phyloP scores from a whole-genome alignment of 1,140 invertebrate genomes.

The Brachionus manjavacas region DNA sequence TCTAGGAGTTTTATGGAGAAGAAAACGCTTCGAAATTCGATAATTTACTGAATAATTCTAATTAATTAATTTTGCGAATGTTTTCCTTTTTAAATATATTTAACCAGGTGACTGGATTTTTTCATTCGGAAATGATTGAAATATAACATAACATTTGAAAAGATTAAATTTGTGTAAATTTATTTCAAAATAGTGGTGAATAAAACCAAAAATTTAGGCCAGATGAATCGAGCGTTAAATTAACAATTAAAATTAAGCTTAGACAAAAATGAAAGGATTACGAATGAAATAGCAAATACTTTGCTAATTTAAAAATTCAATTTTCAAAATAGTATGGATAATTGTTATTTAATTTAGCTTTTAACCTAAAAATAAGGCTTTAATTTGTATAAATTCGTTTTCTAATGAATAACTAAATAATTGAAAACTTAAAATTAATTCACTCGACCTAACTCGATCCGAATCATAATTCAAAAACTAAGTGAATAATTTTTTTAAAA shows the following conservation, averaged over 20 bases:
- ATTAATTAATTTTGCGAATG: background rate
- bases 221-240: background rate
- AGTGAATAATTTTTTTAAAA: background rate
- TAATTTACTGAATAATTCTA: background rate
- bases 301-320: background rate
- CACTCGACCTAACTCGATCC: background rate
- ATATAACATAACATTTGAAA: background rate
- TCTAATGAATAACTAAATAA: background rate
- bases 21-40: background rate
- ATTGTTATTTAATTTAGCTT: background rate
- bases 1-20: background rate
- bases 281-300: background rate
- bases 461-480: background rate
- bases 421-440: background rate
- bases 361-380: background rate
- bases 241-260: background rate
- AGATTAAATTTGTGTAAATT: background rate
- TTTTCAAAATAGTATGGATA: background rate
- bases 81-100: background rate
- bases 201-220: background rate
- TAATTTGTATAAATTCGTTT: background rate
- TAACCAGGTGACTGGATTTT: background rate
- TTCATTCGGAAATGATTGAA: background rate
- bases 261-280: background rate
- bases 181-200: background rate